Evolutionary conservation across 2,888 invertebrate species (phyloP).

Genomic region (Napeogenes sylphis): DNA sequence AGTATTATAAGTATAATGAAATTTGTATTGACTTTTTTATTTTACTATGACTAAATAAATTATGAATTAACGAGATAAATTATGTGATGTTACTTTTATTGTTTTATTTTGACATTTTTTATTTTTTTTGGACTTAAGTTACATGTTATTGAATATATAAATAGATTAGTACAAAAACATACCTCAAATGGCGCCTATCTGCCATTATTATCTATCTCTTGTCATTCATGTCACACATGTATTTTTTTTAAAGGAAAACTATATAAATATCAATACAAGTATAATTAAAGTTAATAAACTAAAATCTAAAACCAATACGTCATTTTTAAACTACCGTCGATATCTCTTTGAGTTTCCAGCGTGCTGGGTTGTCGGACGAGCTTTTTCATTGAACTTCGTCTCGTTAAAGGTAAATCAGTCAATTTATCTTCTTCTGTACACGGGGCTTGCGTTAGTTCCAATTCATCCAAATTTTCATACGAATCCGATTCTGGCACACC

Average conservation of each 20-base stretch:
- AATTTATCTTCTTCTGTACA: conserved; percentile 51
- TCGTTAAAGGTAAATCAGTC: conserved; percentile 38
- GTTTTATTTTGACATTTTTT: conserved; percentile 6
- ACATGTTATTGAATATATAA: no score
- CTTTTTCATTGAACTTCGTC: conserved; percentile 80
- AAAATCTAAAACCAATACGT: conserved; percentile 88
- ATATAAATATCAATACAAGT: not conserved
- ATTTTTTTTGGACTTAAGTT: not conserved
- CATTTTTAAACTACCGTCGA: conserved; percentile 88
- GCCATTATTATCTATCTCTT: no score
- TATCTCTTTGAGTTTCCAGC: conserved; percentile 88
- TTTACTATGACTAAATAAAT: conserved; percentile 11
- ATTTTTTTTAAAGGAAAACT: no score
- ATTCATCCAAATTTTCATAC: conserved; percentile 85
- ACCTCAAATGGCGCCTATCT: no score
- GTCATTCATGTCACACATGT: no score
- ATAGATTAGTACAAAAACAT: no score
- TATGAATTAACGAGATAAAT: conserved; percentile 18
- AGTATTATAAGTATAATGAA: conserved; percentile 9
- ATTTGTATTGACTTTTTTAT: conserved; percentile 15
- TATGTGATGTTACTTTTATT: conserved; percentile 7
- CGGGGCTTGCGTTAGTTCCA: conserved; percentile 66
- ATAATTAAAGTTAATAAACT: not conserved
- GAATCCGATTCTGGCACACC: conserved; percentile 74
- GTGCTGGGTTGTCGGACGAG: conserved; percentile 87